phyloP scores from a whole-genome alignment of 1,140 invertebrate species.

The Maconellicoccus hirsutus region DNA sequence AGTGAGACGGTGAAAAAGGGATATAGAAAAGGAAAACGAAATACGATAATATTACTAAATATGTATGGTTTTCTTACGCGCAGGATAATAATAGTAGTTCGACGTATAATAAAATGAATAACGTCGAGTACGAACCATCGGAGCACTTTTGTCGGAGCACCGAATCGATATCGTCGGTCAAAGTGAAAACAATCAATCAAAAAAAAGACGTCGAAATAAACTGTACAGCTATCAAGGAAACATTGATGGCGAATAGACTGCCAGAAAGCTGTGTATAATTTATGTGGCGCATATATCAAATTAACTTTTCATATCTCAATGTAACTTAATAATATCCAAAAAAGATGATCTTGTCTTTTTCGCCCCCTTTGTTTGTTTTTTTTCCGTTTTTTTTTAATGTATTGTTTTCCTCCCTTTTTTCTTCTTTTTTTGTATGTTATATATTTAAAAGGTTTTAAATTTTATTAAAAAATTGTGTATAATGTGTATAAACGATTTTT shows the following conservation, averaged over 20 bases:
- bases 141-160: slow-evolving; percentile 12
- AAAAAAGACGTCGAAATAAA: slow-evolving; percentile 37
- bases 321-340: slow-evolving; percentile 8
- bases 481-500: no score
- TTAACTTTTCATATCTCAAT: slow-evolving; percentile 11
- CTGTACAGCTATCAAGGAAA: slow-evolving; percentile 59
- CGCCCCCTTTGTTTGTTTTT: neutral
- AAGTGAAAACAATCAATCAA: slow-evolving; percentile 18
- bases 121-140: neutral
- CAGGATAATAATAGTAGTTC: slow-evolving; percentile 3
- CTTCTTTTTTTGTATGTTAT: neutral
- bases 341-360: neutral
- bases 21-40: no score
- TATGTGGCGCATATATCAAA: neutral
- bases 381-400: neutral
- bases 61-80: neutral
- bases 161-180: slow-evolving; percentile 20
- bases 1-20: no score
- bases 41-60: neutral
- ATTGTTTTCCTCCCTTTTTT: neutral
- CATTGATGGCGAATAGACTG: slow-evolving; percentile 57
- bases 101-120: slow-evolving; percentile 1
- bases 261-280: slow-evolving; percentile 54
- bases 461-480: no score
- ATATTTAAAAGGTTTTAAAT: no score